A percentile compares a stretch with the other conserved stretches of the same genome.
phyloP scores from a whole-genome alignment of 1,140 invertebrate species.

The Periplaneta americana region DNA sequence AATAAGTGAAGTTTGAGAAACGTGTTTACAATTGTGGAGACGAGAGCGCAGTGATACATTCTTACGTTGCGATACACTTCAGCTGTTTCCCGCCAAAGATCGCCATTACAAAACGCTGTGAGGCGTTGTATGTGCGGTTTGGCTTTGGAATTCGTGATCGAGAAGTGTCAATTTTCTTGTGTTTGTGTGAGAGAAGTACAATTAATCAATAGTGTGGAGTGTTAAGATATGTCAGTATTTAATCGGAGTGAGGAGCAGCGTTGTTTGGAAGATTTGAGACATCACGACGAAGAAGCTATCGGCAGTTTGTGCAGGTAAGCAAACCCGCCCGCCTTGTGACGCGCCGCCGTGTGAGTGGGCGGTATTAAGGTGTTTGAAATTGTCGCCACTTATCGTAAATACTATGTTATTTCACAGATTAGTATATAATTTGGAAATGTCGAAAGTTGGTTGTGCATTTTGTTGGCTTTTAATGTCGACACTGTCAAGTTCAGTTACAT shows the following conservation, averaged over 20 bases:
- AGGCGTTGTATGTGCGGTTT: slow-evolving; percentile 27
- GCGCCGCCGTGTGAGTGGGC: slow-evolving; percentile 14
- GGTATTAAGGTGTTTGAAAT: not conserved
- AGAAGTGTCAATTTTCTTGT: slow-evolving; percentile 13
- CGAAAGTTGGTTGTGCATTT: not conserved
- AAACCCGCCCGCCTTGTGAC: slow-evolving; percentile 8
- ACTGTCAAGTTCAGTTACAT: no score
- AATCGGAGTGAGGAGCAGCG: slow-evolving; percentile 9
- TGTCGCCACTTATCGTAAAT: not conserved
- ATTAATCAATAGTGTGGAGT: slow-evolving; percentile 8
- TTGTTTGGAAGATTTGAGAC: slow-evolving; percentile 16
- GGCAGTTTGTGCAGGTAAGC: slow-evolving; percentile 18
- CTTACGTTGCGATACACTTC: slow-evolving; percentile 32
- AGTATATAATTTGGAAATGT: not conserved
- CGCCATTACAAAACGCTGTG: slow-evolving; percentile 52
- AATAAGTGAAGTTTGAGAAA: not conserved
- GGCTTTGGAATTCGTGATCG: not conserved
- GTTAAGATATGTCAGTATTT: slow-evolving; percentile 17
- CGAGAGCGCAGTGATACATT: slow-evolving; percentile 8
- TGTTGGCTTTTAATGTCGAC: no score
- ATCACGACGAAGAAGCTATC: slow-evolving; percentile 11
- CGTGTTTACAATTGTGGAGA: slow-evolving; percentile 4
- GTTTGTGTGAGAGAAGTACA: slow-evolving; percentile 7
- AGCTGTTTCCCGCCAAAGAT: slow-evolving; percentile 62
- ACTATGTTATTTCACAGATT: not conserved